A percentile compares a stretch with the other conserved stretches of the same genome.
phyloP scores from a whole-genome alignment of 2,113 vertebrate species.

The Daboia siamensis region DNA sequence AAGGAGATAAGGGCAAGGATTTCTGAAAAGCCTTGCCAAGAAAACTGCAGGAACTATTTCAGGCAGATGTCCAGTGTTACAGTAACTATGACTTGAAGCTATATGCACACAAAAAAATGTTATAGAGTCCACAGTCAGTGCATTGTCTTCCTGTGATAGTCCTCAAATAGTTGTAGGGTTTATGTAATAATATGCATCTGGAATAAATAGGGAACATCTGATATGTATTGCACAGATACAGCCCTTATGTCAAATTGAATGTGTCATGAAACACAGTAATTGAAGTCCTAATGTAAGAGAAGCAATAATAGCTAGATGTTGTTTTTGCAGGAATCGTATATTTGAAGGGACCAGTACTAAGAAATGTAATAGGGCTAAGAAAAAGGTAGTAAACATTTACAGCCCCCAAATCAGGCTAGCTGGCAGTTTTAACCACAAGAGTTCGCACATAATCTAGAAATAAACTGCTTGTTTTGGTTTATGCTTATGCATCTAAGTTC shows the following conservation, averaged over 20 bases:
- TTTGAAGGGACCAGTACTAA: too few species aligned
- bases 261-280: background rate
- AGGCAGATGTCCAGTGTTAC: background rate
- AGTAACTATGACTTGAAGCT: background rate
- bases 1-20: background rate
- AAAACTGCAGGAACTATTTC: background rate
- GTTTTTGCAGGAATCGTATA: too few species aligned
- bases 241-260: background rate
- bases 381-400: too few species aligned
- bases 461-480: too few species aligned
- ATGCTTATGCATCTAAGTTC: too few species aligned
- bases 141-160: background rate
- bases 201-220: background rate
- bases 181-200: background rate
- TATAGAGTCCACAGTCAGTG: background rate
- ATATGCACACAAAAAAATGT: background rate
- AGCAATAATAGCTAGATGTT: too few species aligned
- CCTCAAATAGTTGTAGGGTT: background rate
- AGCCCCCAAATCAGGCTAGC: too few species aligned
- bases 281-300: background rate
- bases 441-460: too few species aligned
- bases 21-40: background rate
- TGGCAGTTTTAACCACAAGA: too few species aligned
- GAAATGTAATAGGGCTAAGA: too few species aligned
- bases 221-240: background rate